Conservation (phyloP, 2,888 invertebrate species). For the Volucella inflata region DNA sequence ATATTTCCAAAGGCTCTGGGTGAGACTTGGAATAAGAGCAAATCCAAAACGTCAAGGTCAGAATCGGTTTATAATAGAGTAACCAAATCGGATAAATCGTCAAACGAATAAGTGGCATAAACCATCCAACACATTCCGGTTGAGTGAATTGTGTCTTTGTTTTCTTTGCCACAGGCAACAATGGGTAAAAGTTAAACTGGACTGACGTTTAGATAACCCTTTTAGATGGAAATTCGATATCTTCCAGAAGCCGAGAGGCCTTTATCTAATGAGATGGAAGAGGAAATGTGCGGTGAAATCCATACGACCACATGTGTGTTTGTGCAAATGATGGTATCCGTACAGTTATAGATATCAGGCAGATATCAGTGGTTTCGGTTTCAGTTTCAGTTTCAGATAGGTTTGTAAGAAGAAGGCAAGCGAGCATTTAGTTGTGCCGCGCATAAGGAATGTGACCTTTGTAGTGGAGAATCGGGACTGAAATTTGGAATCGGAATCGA, state of each 20-base stretch:
- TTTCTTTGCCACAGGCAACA: slow-evolving; percentile 39
- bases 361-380: slow-evolving; percentile 35
- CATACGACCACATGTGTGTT: slow-evolving; percentile 49
- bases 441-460: slow-evolving; percentile 51
- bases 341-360: background rate
- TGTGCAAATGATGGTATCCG: slow-evolving; percentile 47
- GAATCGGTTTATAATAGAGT: slow-evolving; percentile 3
- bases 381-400: background rate
- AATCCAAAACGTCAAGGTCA: background rate
- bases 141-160: slow-evolving; percentile 24
- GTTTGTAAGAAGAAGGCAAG: background rate
- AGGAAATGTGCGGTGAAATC: slow-evolving; percentile 70
- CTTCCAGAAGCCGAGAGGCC: slow-evolving; percentile 64
- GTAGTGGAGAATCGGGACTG: slow-evolving; percentile 12
- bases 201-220: slow-evolving; percentile 50
- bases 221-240: slow-evolving; percentile 65
- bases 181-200: slow-evolving; percentile 8
- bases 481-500: slow-evolving; percentile 14
- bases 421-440: slow-evolving; percentile 14
- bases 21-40: background rate
- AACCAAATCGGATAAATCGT: slow-evolving; percentile 33
- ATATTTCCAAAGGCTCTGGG: slow-evolving; percentile 20
- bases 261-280: slow-evolving; percentile 70
- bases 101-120: slow-evolving; percentile 44
- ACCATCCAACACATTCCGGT: slow-evolving; percentile 33